Conservation (phyloP, 2,888 invertebrate species). For the Callimorpha dominula region DNA sequence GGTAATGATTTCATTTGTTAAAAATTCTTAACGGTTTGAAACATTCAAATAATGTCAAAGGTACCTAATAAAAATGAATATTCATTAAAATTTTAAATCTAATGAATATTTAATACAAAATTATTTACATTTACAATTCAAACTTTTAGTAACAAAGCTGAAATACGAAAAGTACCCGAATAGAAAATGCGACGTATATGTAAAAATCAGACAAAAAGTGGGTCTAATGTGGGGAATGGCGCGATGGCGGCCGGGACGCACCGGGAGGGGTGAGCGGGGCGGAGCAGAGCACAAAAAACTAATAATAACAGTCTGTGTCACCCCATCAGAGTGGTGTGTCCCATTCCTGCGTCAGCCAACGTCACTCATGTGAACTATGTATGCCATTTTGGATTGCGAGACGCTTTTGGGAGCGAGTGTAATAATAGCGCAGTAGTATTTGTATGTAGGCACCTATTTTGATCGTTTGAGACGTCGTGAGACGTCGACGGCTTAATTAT, state of each 20-base stretch:
- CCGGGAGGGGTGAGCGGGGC: conserved; percentile 65
- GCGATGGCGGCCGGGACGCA: conserved; percentile 78
- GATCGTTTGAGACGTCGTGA: conserved; percentile 19
- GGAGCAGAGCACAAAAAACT: conserved; percentile 83
- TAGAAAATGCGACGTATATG: conserved; percentile 56
- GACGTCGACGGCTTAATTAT: conserved; percentile 23
- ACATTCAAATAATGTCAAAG: conserved; percentile 24
- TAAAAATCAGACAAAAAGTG: conserved; percentile 76
- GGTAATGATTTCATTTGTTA: conserved; percentile 22
- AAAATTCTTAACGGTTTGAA: conserved; percentile 16
- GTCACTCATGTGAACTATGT: conserved; percentile 72
- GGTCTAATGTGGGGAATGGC: conserved; percentile 78
- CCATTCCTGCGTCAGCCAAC: conserved; percentile 73
- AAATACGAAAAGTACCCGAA: conserved; percentile 26
- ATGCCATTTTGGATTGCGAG: conserved; percentile 72
- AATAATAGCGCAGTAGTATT: conserved; percentile 51
- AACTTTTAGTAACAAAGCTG: conserved; percentile 26
- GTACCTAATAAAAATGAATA: conserved; percentile 18
- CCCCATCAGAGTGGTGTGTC: conserved; percentile 78
- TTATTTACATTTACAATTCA: conserved; percentile 14
- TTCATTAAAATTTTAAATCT: conserved; percentile 26
- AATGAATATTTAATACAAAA: conserved; percentile 13
- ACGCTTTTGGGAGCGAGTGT: conserved; percentile 50
- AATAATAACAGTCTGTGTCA: conserved; percentile 84
- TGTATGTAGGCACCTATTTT: conserved; percentile 25